Conservation (phyloP, 2,888 invertebrate species). For the Eupithecia subumbrata region DNA sequence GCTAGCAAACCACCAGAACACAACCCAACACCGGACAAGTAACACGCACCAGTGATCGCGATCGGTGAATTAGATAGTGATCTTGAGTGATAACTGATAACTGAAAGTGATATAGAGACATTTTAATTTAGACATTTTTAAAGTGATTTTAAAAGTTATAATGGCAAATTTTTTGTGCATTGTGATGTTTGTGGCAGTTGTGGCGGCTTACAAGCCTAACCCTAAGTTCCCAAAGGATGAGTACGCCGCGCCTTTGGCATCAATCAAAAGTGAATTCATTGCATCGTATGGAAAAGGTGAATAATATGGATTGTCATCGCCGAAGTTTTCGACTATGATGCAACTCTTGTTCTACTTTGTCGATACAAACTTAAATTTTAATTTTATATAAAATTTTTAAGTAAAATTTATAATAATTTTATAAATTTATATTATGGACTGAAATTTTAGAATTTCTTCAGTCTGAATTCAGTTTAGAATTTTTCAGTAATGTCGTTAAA, state of each 20-base stretch:
- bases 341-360: constrained; percentile 33
- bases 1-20: constrained; percentile 62
- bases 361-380: constrained; percentile 2
- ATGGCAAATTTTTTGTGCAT: constrained; percentile 69
- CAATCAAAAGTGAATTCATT: constrained; percentile 59
- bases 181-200: constrained; percentile 62
- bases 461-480: background rate
- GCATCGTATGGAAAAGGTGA: constrained; percentile 63
- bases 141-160: constrained; percentile 45
- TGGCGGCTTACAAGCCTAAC: constrained; percentile 61
- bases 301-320: constrained; percentile 36
- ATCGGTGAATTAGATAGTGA: constrained; percentile 45
- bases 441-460: background rate
- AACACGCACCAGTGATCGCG: constrained; percentile 61
- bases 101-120: constrained; percentile 37
- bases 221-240: constrained; percentile 68
- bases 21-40: constrained; percentile 63
- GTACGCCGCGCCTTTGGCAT: constrained; percentile 44
- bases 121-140: background rate
- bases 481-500: background rate
- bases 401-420: background rate
- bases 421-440: background rate
- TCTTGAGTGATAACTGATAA: constrained; percentile 46
- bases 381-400: background rate
- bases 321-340: constrained; percentile 28